Evolutionary conservation across 2,797 vertebrate genomes (phyloP), one percentile per base, ranked within the genome.

Genomic region (Etheostoma nigrum): DNA sequence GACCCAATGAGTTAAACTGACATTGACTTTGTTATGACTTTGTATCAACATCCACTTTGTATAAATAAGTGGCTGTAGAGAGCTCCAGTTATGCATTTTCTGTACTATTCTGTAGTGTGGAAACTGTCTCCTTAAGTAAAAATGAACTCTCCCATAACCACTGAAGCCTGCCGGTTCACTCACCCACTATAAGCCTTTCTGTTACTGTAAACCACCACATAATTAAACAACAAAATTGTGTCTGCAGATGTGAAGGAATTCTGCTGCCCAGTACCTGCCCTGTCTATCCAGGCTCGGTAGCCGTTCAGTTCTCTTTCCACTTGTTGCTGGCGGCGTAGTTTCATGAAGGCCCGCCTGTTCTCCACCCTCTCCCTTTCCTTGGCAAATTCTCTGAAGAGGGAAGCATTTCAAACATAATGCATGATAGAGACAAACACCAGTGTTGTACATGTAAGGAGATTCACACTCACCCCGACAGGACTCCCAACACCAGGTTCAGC

Each of bases 281-380:
- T 97, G 95, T 99, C 98, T 84, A 99, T 99, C 98, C 98, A 99
- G 53, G 98, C 98, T 0, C 98, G 93, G 91, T 99, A 99, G 33
- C 98, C 98, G 0, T 99, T 99, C 80, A 99, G 94, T 75, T 99
- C 98, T 11, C 98, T 91, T 75, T 99, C 98, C 19, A 98, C 98
- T 94, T 99, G 98, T 92, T 99, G 98, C 91, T 99, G 98, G 5
- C 98, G 95, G 58, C 98, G 95, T 67, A 99, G 95, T 85, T 99
- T 99, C 97, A 99, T 99, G 93, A 99, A 99, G 36, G 98, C 98
- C 30, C 98, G 94, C 19, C 98, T 95, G 94, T 99, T 99, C 95
- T 99, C 98, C 93, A 99, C 98, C 19, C 98, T 86, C 89, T 99
- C 98, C 18, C 98, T 96, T 91, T 99, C 98, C 92, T 99, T 99